A percentile compares a stretch with the other conserved stretches of the same genome.
phyloP scores from a whole-genome alignment of 2,113 vertebrate genomes.

The Channa maculata region DNA sequence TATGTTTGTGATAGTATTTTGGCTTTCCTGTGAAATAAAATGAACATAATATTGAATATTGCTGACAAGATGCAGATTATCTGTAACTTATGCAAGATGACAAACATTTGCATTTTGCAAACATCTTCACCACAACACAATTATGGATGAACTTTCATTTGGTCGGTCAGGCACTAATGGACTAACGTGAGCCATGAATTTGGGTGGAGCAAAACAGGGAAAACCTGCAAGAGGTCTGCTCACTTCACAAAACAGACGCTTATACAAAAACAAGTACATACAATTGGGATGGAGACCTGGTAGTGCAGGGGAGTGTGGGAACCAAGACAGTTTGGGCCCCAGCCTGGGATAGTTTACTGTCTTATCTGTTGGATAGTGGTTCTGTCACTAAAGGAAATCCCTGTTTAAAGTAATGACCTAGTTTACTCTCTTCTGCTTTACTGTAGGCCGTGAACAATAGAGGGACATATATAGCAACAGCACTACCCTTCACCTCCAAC shows the following conservation, averaged over 20 bases:
- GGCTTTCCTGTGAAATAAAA: too few relatives aligned
- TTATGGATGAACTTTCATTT: too few relatives aligned
- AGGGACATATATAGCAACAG: slow-evolving; percentile 38
- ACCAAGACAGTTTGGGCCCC: slow-evolving; percentile 42
- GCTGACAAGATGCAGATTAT: too few relatives aligned
- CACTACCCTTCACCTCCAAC: slow-evolving; percentile 31
- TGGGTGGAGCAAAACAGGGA: slow-evolving; percentile 27
- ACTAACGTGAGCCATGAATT: slow-evolving; percentile 13
- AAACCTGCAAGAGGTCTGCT: slow-evolving; percentile 58
- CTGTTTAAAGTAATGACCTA: slow-evolving; percentile 70
- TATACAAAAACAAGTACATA: slow-evolving; percentile 67
- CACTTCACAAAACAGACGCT: slow-evolving; percentile 65
- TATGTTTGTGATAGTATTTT: too few relatives aligned
- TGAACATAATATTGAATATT: too few relatives aligned
- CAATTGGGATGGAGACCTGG: slow-evolving; percentile 55
- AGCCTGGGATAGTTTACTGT: slow-evolving; percentile 29
- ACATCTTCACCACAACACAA: too few relatives aligned
- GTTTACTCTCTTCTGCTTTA: slow-evolving; percentile 66
- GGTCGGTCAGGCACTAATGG: background rate
- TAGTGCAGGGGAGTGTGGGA: slow-evolving; percentile 61
- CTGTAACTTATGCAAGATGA: too few relatives aligned
- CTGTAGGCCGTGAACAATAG: slow-evolving; percentile 65
- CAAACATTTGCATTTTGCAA: too few relatives aligned
- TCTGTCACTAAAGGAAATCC: slow-evolving; percentile 68
- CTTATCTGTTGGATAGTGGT: slow-evolving; percentile 64